Base-by-base conservation (phyloP, 2,113 vertebrate genomes). In the Mohoua ochrocephala region DNA sequence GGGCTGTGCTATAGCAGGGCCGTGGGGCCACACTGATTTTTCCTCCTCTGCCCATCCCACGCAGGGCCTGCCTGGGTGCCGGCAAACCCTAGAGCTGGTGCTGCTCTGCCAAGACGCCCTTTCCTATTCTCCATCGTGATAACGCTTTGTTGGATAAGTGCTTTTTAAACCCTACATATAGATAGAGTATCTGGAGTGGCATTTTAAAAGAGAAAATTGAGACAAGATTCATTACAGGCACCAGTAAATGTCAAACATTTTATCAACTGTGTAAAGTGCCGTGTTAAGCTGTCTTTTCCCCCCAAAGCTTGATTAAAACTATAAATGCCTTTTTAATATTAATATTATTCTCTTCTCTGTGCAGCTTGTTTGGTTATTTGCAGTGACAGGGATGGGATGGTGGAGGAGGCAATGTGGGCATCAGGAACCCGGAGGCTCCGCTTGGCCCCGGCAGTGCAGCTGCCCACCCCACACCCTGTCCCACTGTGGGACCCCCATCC, bases 171-270 rank as follows among this genome's bases (percentile, higher is more conserved):
- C 91, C 87, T 94, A 35, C 95, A 94, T 83, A 89, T 33, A 88
- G 96, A 91, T 21, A 71, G 95, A 94, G 89, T 91, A 60, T 84
- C 96, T 97, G 96, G 97, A 97, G 97, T 97, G 98, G 96, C 97
- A 96, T 98, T 98, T 97, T 84, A 91, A 90, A 94, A 83, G 42
- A 56, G 93, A 94, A 96, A 95, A 94, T 93, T 95, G 86, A 95
- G 96, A 97, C 96, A 91, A 96, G 97, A 95, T 93, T 95, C 94
- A 70, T 94, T 61, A 83, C 67, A 74, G 96, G 81, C 94, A 95
- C 94, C 84, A 73, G 92, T 87, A 97, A 98, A 98, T 97, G 97
- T 97, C 98, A 98, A 92, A 97, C 97, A 93, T 96, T 97, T 92
- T 96, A 97, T 97, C 97, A 90, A 74, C 97, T 76, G 82, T 77